A percentile compares a stretch with the other conserved stretches of the same genome.
These are phyloP conservation scores for Zoanthus solanderi DNA, from an alignment of 92 coral and sea anemone genomes.

Conservation along the genomic window DNA sequence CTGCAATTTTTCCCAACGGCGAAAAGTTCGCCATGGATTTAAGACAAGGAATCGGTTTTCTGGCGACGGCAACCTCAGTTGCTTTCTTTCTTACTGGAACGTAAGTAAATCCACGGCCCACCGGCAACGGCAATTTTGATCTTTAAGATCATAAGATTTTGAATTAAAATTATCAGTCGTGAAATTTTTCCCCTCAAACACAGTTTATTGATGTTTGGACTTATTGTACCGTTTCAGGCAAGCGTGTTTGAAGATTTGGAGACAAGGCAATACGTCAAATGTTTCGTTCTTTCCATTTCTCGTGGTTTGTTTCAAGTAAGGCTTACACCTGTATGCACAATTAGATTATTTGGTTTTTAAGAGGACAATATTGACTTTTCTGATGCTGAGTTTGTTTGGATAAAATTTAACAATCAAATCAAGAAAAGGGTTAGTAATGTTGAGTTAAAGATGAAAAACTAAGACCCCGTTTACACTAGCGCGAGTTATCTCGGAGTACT, in stretches of 20 bases:
- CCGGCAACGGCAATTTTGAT: not conserved
- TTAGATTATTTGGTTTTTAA: not conserved
- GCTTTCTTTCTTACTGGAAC: conserved; percentile 84
- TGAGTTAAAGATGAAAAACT: too few relatives aligned
- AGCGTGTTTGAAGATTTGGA: conserved; percentile 72
- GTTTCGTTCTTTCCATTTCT: conserved; percentile 78
- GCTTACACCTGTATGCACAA: not conserved
- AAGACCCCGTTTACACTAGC: too few relatives aligned
- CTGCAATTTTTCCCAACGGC: not conserved
- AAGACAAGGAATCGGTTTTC: conserved; percentile 69
- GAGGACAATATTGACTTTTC: not conserved
- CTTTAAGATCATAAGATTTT: not conserved
- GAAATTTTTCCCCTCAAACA: not conserved
- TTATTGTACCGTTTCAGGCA: conserved; percentile 62
- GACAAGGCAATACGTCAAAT: conserved; percentile 77
- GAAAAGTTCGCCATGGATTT: conserved; percentile 57
- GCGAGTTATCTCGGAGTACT: too few relatives aligned
- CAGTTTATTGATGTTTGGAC: not conserved
- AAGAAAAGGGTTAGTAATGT: not conserved
- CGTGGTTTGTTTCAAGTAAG: conserved; percentile 73
- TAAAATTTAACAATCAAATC: not conserved
- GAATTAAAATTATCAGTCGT: not conserved
- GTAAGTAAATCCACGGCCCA: conserved; percentile 57
- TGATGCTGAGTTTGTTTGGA: not conserved
- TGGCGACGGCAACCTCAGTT: conserved; percentile 74